phyloP scores from a whole-genome alignment of 2,797 vertebrate species.

The Galagoides demidoff region DNA sequence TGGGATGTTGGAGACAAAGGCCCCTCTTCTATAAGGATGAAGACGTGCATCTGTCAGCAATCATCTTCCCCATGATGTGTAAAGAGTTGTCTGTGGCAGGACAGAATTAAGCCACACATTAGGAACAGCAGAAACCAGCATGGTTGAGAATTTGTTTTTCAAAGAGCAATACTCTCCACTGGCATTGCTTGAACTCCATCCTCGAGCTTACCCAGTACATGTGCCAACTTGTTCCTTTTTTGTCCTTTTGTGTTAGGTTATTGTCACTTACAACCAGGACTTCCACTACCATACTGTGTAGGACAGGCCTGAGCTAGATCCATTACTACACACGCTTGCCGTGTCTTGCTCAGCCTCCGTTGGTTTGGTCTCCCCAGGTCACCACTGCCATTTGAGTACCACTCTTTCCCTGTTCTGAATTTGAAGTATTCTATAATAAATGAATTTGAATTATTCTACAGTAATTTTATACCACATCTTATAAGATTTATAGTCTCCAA shows the following conservation, averaged over 20 bases:
- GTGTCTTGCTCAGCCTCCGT: background rate
- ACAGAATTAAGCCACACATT: background rate
- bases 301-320: background rate
- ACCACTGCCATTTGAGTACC: background rate
- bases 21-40: background rate
- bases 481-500: background rate
- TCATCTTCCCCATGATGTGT: background rate
- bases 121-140: background rate
- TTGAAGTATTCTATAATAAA: background rate
- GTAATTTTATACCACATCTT: too few species aligned
- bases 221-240: background rate
- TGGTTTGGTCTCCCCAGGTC: background rate
- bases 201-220: background rate
- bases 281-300: background rate
- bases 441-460: background rate
- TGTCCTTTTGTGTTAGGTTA: background rate
- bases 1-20: background rate
- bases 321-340: background rate
- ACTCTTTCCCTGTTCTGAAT: background rate
- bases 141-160: background rate
- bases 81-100: background rate
- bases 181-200: background rate
- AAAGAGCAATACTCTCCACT: background rate
- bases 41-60: background rate
- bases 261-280: background rate